phyloP scores from a whole-genome alignment of 2,888 invertebrate genomes.

The Polyommatus icarus region DNA sequence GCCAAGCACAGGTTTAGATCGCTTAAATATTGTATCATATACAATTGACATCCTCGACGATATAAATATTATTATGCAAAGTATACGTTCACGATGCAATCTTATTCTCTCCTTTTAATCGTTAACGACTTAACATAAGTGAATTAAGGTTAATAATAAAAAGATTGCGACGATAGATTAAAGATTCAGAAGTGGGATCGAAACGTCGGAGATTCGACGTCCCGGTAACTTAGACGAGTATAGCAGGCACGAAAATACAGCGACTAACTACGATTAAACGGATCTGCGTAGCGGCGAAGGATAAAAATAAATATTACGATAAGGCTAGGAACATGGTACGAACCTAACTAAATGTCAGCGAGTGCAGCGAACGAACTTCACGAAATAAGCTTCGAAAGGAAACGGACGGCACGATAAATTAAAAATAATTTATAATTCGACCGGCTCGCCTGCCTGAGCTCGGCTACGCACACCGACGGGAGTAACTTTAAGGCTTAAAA shows the following conservation, averaged over 20 bases:
- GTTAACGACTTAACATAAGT: constrained; percentile 68
- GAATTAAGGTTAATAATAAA: constrained; percentile 44
- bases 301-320: constrained; percentile 59
- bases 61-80: constrained; percentile 63
- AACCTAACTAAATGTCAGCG: constrained; percentile 50
- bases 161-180: constrained; percentile 41
- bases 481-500: constrained; percentile 60
- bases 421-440: constrained; percentile 39
- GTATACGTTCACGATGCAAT: constrained; percentile 72
- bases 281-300: constrained; percentile 40
- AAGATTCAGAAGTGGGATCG: constrained; percentile 31
- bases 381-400: constrained; percentile 37
- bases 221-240: constrained; percentile 51
- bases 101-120: constrained; percentile 77
- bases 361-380: constrained; percentile 36
- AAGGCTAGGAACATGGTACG: constrained; percentile 62
- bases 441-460: constrained; percentile 31
- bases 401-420: constrained; percentile 67
- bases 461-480: constrained; percentile 45
- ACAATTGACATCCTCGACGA: constrained; percentile 68
- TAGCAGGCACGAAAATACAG: constrained; percentile 37
- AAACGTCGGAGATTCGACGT: constrained; percentile 51
- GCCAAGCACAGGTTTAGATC: constrained; percentile 60
- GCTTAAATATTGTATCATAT: constrained; percentile 69
- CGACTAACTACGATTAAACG: constrained; percentile 33